Percentiles rank a stretch among this genome's conserved stretches.
Conservation (phyloP, 35 echinoderm and acorn worm genomes). For the Patiria miniata region DNA sequence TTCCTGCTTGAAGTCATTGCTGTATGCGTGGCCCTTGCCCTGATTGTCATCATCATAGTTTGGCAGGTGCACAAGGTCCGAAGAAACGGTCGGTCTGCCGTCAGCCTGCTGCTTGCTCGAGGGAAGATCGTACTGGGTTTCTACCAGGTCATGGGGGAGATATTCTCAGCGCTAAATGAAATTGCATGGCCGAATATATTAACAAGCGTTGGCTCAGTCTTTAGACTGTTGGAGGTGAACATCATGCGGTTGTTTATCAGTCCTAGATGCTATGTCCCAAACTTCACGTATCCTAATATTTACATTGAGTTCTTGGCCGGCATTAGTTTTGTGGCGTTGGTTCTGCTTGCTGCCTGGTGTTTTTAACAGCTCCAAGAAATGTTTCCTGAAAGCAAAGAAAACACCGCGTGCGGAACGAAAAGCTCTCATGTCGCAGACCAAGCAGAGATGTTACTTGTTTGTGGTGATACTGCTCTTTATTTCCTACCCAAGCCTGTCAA, state of each 20-base stretch:
- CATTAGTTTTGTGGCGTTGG: background rate
- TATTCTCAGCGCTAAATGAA: constrained; percentile 22
- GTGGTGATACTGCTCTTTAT: constrained; percentile 48
- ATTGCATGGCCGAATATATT: constrained; percentile 36
- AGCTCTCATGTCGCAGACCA: background rate
- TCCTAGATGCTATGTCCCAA: constrained; percentile 38
- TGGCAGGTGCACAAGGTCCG: constrained; percentile 5
- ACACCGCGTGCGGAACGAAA: background rate
- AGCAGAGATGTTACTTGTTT: constrained; percentile 35
- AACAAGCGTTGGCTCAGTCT: constrained; percentile 4
- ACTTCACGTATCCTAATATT: background rate
- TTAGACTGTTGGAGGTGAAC: constrained; percentile 23
- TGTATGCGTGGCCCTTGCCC: background rate
- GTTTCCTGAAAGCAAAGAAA: background rate
- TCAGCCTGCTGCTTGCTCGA: constrained; percentile 38
- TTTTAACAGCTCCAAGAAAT: background rate
- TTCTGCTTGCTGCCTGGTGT: background rate
- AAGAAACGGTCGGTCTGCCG: background rate
- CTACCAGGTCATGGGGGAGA: constrained; percentile 59
- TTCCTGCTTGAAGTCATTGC: background rate
- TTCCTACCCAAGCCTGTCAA: constrained; percentile 34
- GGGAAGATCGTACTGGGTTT: constrained; percentile 61
- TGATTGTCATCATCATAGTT: background rate
- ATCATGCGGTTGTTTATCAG: constrained; percentile 13
- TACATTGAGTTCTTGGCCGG: constrained; percentile 34